phyloP scores from a whole-genome alignment of 2,888 invertebrate species.

The Cryptus armator region DNA sequence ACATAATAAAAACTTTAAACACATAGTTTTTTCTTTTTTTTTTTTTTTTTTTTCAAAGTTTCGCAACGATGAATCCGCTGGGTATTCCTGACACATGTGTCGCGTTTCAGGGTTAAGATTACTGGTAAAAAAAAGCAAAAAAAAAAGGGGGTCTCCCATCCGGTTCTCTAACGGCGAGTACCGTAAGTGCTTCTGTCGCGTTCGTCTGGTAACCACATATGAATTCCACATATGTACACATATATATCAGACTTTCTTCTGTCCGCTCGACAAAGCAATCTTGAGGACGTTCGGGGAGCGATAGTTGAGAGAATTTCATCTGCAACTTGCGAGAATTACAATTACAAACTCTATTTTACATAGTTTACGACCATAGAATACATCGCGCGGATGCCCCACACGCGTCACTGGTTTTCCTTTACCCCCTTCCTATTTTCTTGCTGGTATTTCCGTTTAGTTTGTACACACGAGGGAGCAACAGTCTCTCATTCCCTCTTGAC shows the following conservation, averaged over 20 bases:
- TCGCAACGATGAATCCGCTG: too few relatives aligned
- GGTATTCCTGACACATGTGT: too few relatives aligned
- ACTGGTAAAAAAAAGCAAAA: not conserved
- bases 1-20: too few relatives aligned
- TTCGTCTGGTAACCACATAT: not conserved
- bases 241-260: not conserved
- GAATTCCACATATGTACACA: not conserved
- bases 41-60: too few relatives aligned
- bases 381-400: not conserved
- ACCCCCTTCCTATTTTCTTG: not conserved
- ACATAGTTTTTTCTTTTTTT: too few relatives aligned
- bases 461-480: conserved; percentile 24
- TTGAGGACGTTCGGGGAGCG: not conserved
- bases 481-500: conserved; percentile 3
- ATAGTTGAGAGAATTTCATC: not conserved
- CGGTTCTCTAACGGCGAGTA: not conserved
- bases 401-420: not conserved
- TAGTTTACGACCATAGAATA: not conserved
- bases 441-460: conserved; percentile 30
- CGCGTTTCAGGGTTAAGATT: too few relatives aligned
- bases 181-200: not conserved
- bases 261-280: conserved; percentile 7
- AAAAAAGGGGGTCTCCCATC: not conserved
- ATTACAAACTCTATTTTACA: conserved; percentile 1
- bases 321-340: not conserved